phyloP scores from a whole-genome alignment of 1,140 invertebrate species.

The Drosophila grimshawi region DNA sequence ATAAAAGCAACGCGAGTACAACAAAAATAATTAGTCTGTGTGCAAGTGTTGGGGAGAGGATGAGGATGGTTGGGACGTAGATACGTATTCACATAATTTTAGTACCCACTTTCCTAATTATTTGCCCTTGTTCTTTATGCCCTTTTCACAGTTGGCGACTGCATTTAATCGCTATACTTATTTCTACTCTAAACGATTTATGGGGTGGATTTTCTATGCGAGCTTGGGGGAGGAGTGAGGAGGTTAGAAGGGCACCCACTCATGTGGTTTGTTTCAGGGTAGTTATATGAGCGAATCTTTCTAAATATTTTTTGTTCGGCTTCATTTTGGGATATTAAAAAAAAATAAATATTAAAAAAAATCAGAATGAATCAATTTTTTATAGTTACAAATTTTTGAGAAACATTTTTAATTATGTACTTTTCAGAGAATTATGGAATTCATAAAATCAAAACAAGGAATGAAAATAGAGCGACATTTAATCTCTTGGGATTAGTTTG shows the following conservation, averaged over 20 bases:
- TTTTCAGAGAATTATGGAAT: too few relatives aligned
- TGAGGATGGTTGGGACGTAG: not conserved
- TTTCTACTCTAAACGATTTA: conserved; percentile 32
- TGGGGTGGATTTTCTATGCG: conserved; percentile 16
- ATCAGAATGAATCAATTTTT: too few relatives aligned
- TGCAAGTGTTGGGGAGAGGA: not conserved
- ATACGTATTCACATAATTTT: conserved; percentile 41
- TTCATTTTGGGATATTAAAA: too few relatives aligned
- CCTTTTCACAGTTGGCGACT: conserved; percentile 25
- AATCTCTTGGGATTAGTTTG: too few relatives aligned
- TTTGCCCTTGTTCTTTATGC: conserved; percentile 44
- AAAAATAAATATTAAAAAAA: too few relatives aligned
- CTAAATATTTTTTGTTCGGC: too few relatives aligned
- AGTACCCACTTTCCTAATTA: conserved; percentile 51
- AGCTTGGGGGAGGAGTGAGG: not conserved
- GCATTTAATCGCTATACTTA: conserved; percentile 48
- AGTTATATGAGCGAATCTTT: not conserved
- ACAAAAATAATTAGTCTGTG: conserved; percentile 47
- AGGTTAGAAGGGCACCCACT: not conserved
- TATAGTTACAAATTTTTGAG: too few relatives aligned
- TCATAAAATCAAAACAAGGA: too few relatives aligned
- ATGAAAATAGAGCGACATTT: too few relatives aligned
- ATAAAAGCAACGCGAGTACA: conserved; percentile 38
- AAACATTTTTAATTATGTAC: too few relatives aligned
- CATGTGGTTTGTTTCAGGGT: conserved; percentile 8